Evolutionary conservation across 2,797 vertebrate genomes (phyloP).

Genomic region (Leucoraja ocellata): DNA sequence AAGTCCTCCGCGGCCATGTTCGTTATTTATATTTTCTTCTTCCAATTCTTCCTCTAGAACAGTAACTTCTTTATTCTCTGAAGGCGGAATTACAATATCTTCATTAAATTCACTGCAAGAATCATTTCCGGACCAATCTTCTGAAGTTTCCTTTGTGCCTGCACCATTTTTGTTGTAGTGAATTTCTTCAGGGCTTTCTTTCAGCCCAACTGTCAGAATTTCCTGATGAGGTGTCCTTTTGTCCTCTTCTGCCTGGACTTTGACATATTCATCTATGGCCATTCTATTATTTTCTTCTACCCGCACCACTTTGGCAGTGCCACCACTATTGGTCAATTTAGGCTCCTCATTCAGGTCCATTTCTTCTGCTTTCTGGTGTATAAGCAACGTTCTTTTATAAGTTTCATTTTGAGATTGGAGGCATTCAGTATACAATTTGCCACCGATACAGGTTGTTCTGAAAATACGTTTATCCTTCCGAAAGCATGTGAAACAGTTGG

Average conservation of each 20-base stretch:
- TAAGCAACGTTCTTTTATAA: constrained; percentile 46
- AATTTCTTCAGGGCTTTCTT: constrained; percentile 71
- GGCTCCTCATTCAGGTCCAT: constrained; percentile 43
- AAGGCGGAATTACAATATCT: constrained; percentile 53
- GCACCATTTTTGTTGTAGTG: constrained; percentile 41
- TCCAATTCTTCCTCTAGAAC: not conserved
- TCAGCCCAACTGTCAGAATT: constrained; percentile 71
- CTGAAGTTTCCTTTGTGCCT: not conserved
- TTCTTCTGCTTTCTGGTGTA: constrained; percentile 42
- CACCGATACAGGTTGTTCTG: constrained; percentile 51
- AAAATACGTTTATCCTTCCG: constrained; percentile 66
- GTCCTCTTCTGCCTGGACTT: constrained; percentile 74
- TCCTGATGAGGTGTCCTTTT: constrained; percentile 71
- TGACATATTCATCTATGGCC: constrained; percentile 71
- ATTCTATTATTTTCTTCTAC: not conserved
- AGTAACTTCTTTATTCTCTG: constrained; percentile 37
- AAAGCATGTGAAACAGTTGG: constrained; percentile 57
- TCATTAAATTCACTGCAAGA: constrained; percentile 52
- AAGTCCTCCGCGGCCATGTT: constrained; percentile 43
- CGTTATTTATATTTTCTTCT: not conserved
- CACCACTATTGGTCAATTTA: constrained; percentile 39
- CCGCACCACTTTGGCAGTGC: not conserved
- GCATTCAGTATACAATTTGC: constrained; percentile 43
- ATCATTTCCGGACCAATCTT: constrained; percentile 33
- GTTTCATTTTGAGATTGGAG: constrained; percentile 45